These are phyloP conservation scores for Burhinus oedicnemus DNA, from an alignment of 2,113 vertebrate species.

Conservation along the genomic window DNA sequence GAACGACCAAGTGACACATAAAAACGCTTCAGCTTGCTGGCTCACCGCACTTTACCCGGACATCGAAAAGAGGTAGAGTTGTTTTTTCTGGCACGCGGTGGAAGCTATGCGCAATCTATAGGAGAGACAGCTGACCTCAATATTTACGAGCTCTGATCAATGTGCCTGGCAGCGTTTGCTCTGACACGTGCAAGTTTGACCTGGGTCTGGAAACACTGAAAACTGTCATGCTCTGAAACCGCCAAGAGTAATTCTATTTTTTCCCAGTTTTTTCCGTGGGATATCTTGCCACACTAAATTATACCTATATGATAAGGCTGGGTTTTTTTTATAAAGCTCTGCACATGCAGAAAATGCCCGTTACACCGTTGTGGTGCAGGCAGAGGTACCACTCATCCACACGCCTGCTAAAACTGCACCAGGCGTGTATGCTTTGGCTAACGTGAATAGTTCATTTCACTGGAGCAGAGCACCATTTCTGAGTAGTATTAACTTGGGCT, in stretches of 20 bases:
- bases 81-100: rapidly evolving
- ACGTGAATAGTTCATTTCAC: background rate
- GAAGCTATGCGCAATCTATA: too few species aligned
- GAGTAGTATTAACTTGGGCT: background rate
- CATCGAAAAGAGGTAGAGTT: background rate
- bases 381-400: background rate
- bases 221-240: background rate
- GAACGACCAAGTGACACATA: background rate
- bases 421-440: background rate
- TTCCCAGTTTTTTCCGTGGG: background rate
- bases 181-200: background rate
- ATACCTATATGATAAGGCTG: background rate
- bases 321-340: background rate
- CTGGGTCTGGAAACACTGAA: background rate
- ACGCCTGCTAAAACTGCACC: background rate
- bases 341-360: background rate
- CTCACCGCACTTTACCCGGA: background rate
- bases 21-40: background rate
- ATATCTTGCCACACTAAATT: background rate
- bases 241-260: background rate
- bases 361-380: background rate
- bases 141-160: background rate
- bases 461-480: background rate
- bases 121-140: background rate
- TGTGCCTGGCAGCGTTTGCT: background rate